phyloP scores from a whole-genome alignment of 2,797 vertebrate species.

The Gymnopithys bicolor region DNA sequence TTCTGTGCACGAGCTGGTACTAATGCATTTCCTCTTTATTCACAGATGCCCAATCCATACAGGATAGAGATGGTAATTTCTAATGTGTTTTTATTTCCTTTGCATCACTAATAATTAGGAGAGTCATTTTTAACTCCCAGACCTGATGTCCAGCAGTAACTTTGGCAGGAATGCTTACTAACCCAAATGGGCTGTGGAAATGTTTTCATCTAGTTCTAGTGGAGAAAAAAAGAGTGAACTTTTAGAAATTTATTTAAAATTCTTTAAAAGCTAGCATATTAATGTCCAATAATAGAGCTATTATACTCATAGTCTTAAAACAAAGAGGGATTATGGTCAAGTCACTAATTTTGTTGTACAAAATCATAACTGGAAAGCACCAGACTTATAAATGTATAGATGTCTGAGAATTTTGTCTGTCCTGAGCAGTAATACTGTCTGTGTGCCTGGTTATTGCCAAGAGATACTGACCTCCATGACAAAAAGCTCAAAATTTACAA shows the following conservation, averaged over 20 bases:
- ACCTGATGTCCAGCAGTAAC: neutral
- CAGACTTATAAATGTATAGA: neutral
- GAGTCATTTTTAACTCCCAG: neutral
- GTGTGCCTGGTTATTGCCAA: neutral
- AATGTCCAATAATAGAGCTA: neutral
- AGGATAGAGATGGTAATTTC: constrained; percentile 52
- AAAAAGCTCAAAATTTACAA: neutral
- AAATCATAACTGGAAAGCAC: neutral
- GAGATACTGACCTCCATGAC: neutral
- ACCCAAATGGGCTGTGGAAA: neutral
- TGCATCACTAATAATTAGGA: neutral
- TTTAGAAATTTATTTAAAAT: neutral
- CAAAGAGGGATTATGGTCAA: neutral
- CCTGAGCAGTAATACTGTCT: neutral
- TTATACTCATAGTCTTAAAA: neutral
- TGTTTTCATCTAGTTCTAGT: neutral
- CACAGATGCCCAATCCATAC: constrained; percentile 51
- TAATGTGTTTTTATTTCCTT: neutral
- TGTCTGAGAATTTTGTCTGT: neutral
- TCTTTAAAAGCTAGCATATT: neutral
- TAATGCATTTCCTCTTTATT: constrained; percentile 14
- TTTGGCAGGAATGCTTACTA: neutral
- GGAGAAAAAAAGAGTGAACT: neutral
- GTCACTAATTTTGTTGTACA: neutral
- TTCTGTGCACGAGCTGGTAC: neutral